phyloP scores from a whole-genome alignment of 1,140 invertebrate genomes.

The Orussus abietinus region DNA sequence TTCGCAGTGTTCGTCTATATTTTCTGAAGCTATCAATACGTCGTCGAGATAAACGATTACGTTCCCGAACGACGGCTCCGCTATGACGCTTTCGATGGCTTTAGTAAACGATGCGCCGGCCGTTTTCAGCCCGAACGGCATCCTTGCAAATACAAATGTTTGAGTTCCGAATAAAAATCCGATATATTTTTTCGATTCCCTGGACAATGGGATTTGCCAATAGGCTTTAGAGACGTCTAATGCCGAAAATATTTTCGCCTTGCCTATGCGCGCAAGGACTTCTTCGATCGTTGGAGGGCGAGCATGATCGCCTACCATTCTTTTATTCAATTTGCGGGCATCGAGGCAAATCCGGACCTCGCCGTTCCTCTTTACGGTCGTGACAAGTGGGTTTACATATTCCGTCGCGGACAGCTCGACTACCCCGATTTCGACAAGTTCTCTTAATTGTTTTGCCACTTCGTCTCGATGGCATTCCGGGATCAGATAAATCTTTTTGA shows the following conservation, averaged over 20 bases:
- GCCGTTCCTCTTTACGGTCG: neutral
- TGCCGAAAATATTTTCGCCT: conserved; percentile 24
- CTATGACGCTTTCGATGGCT: conserved; percentile 30
- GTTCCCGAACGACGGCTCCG: conserved; percentile 23
- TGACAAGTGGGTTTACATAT: neutral
- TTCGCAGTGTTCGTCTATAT: conserved; percentile 21
- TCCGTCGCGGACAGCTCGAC: neutral
- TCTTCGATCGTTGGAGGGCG: neutral
- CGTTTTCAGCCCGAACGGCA: conserved; percentile 50
- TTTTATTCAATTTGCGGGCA: neutral
- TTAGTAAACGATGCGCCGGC: conserved; percentile 44
- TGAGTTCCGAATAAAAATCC: conserved; percentile 41
- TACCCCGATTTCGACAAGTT: neutral
- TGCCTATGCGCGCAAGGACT: neutral
- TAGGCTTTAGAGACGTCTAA: conserved; percentile 33
- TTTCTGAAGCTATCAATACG: conserved; percentile 29
- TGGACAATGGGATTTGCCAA: conserved; percentile 30
- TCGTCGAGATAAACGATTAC: conserved; percentile 32
- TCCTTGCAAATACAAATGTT: conserved; percentile 44
- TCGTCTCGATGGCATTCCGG: neutral
- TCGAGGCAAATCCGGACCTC: neutral
- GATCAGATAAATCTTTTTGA: neutral
- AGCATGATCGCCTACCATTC: neutral
- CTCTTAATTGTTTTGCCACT: neutral
- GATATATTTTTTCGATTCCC: conserved; percentile 24